A percentile compares a stretch with the other conserved stretches of the same genome.
Conservation (phyloP, 2,888 invertebrate genomes). For the Homarus gammarus region DNA sequence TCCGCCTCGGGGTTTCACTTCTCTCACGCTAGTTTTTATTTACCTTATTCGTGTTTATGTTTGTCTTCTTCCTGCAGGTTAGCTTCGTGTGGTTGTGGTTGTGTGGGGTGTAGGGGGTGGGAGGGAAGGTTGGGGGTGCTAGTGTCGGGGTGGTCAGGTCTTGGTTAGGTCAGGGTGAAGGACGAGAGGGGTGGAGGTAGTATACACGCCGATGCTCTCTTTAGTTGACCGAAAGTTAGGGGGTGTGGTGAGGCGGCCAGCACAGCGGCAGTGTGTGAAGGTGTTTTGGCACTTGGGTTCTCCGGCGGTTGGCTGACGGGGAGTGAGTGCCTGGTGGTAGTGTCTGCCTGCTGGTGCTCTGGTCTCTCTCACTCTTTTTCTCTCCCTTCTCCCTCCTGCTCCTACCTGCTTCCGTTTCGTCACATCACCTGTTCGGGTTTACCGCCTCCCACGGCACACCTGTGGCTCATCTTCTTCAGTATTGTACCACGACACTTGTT, state of each 20-base stretch:
- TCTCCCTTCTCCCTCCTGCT: neutral
- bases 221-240: slow-evolving; percentile 29
- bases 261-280: slow-evolving; percentile 28
- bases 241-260: neutral
- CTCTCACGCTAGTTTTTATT: neutral
- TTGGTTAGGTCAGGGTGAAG: no score
- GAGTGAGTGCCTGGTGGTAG: neutral
- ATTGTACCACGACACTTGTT: neutral
- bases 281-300: slow-evolving; percentile 33
- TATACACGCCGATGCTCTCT: no score
- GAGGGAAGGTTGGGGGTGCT: neutral
- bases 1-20: slow-evolving; percentile 1
- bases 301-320: neutral
- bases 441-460: no score
- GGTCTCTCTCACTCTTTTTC: slow-evolving; percentile 37
- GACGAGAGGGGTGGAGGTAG: no score
- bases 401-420: neutral
- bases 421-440: neutral
- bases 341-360: slow-evolving; percentile 15
- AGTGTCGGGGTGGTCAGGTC: neutral
- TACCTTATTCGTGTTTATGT: slow-evolving; percentile 15
- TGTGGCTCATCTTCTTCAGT: neutral
- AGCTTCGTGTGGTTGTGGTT: neutral
- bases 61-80: neutral
- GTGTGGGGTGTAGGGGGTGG: neutral